Evolutionary conservation across 1,140 invertebrate species (phyloP), one percentile per base, ranked within the genome.

Genomic region (Argopecten irradians): DNA sequence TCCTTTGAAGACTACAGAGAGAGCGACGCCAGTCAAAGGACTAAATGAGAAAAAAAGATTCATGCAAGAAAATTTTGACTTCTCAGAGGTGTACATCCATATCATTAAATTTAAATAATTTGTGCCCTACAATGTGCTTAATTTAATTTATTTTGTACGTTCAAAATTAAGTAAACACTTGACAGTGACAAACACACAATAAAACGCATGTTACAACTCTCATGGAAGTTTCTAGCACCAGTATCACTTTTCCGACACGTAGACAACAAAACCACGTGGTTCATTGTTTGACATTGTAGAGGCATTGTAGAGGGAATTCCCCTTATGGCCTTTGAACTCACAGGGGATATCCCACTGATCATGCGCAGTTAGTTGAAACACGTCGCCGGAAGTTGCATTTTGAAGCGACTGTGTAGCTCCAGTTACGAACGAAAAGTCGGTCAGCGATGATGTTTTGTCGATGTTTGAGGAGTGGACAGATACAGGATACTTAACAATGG

Each of bases 361-460:
- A 71, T 71, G 55, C 55, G 55, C 55, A 71, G 16, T 71, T 5
- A 8, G 28, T 71, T 71, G 55, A 28, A 71, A 71, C 55, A 71
- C 55, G 55, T 71, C 22, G 55, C 55, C 55, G 55, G 55, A 71
- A 71, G 55, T 71, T 71, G 55, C 55, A 71, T 71, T 71, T 71
- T 71, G 22, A 71, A 71, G 55, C 3, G 55, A 71, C 43, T 8
- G 14, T 71, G 55, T 71, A 71, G 22, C 55, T 71, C 55, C 55
- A 71, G 55, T 71, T 71, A 71, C 55, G 55, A 71, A n/a, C 55
- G 43, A 71, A 71, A 71, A 71, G 55, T 71, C 55, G 55, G 55
- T 71, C 55, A 71, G 55, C 55, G 55, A 71, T 71, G 55, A 71
- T 71, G 55, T 71, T 71, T 71, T 71, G 55, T 71, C 55, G n/a